phyloP scores from a whole-genome alignment of 1,140 invertebrate species.

The Chrysopa pallens region DNA sequence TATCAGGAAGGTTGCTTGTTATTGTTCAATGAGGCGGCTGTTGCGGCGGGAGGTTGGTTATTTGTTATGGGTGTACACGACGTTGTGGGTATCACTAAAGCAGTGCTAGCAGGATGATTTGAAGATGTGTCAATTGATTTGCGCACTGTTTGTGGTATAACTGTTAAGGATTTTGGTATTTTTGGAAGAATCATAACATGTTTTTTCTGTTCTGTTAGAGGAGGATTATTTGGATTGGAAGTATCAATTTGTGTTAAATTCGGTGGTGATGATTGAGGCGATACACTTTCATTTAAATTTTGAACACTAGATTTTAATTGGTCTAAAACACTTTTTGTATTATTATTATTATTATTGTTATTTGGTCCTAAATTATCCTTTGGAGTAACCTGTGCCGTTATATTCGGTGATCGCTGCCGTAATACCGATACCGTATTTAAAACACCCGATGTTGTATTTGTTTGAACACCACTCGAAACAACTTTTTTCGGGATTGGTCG shows the following conservation, averaged over 20 bases:
- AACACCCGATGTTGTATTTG: constrained; percentile 3
- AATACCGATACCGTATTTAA: constrained; percentile 12
- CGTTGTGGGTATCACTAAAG: too few species aligned
- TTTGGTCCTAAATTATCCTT: neutral
- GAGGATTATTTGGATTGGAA: neutral
- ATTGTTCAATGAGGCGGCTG: too few species aligned
- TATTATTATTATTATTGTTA: neutral
- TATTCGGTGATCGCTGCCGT: constrained; percentile 6
- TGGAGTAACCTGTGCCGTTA: neutral
- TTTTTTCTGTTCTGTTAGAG: constrained; percentile 6
- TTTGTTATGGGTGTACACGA: too few species aligned
- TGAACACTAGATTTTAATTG: constrained; percentile 9
- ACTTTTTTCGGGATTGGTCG: constrained; percentile 28
- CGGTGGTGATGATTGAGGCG: neutral
- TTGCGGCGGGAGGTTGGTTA: too few species aligned
- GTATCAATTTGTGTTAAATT: too few species aligned
- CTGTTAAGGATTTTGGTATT: constrained; percentile 55
- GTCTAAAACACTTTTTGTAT: neutral
- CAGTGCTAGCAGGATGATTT: neutral
- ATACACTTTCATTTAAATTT: constrained; percentile 7
- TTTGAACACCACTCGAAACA: constrained; percentile 14
- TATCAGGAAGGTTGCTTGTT: neutral
- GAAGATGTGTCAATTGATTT: constrained; percentile 16
- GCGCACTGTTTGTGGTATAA: constrained; percentile 44
- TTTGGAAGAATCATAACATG: constrained; percentile 33